Conservation (phyloP, 2,888 invertebrate genomes). For the Nycteola revayana region DNA sequence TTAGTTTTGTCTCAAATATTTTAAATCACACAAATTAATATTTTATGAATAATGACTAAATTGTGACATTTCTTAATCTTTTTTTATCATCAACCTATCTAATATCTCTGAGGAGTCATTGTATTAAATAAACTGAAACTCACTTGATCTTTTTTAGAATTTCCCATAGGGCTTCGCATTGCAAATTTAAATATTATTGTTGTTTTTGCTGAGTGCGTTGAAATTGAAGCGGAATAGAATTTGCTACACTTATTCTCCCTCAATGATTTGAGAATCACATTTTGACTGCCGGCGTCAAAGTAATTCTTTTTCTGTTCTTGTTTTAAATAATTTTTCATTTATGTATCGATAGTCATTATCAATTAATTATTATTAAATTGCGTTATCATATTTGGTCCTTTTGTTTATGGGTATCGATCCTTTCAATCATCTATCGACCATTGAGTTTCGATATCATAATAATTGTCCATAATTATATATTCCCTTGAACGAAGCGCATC, state of each 20-base stretch:
- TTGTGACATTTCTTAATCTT: neutral
- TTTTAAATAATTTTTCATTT: slow-evolving; percentile 40
- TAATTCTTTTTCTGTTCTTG: slow-evolving; percentile 40
- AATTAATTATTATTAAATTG: slow-evolving; percentile 78
- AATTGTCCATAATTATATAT: slow-evolving; percentile 82
- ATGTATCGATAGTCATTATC: slow-evolving; percentile 57
- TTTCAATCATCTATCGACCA: slow-evolving; percentile 81
- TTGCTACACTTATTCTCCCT: slow-evolving; percentile 57
- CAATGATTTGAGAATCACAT: slow-evolving; percentile 51
- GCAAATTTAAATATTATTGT: slow-evolving; percentile 78
- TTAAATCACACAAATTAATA: slow-evolving; percentile 28
- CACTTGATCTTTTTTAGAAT: slow-evolving; percentile 41
- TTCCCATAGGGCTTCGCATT: slow-evolving; percentile 56
- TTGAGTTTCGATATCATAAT: slow-evolving; percentile 79
- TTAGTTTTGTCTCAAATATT: slow-evolving; percentile 43
- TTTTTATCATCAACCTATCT: slow-evolving; percentile 14
- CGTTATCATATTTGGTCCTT: slow-evolving; percentile 78
- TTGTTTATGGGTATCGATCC: slow-evolving; percentile 80
- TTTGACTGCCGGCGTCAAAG: slow-evolving; percentile 54
- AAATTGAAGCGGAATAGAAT: slow-evolving; percentile 80
- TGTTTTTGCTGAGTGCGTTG: slow-evolving; percentile 74
- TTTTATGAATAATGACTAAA: neutral
- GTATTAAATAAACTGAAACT: slow-evolving; percentile 34
- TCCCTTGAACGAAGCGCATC: slow-evolving; percentile 76
- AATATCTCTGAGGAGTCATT: slow-evolving; percentile 33